phyloP scores from a whole-genome alignment of 2,797 vertebrate species.

The Xenentodon cancila region DNA sequence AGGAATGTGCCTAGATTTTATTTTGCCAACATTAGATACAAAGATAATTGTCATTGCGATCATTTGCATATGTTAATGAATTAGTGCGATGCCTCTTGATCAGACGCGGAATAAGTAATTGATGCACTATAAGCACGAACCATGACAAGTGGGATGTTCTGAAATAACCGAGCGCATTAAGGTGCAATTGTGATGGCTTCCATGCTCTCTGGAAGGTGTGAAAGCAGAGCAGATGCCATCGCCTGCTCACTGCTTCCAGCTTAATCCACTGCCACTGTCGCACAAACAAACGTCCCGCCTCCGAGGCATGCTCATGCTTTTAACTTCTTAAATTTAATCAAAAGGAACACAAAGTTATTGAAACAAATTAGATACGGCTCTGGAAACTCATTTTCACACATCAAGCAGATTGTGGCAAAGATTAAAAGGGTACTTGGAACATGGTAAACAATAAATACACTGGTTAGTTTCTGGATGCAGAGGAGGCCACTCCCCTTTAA shows the following conservation, averaged over 20 bases:
- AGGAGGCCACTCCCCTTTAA: constrained; percentile 76
- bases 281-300: constrained; percentile 52
- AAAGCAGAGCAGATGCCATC: constrained; percentile 77
- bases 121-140: constrained; percentile 80
- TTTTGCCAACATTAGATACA: constrained; percentile 79
- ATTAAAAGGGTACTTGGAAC: constrained; percentile 66
- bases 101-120: constrained; percentile 85
- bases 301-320: constrained; percentile 28
- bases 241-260: constrained; percentile 33
- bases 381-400: constrained; percentile 39
- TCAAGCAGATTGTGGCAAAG: constrained; percentile 29
- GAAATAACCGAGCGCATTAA: constrained; percentile 76
- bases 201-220: constrained; percentile 67
- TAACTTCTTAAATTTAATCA: constrained; percentile 27
- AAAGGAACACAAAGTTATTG: constrained; percentile 6
- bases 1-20: constrained; percentile 80
- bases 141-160: constrained; percentile 70
- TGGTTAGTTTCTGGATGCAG: constrained; percentile 70
- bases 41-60: constrained; percentile 86
- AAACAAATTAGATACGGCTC: constrained; percentile 31
- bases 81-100: constrained; percentile 81
- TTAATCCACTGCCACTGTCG: constrained; percentile 15
- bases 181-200: constrained; percentile 74
- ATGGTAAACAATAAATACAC: constrained; percentile 81
- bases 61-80: constrained; percentile 88